Conservation (phyloP, 2,888 invertebrate genomes). For the Eumacrocentrus americanus region DNA sequence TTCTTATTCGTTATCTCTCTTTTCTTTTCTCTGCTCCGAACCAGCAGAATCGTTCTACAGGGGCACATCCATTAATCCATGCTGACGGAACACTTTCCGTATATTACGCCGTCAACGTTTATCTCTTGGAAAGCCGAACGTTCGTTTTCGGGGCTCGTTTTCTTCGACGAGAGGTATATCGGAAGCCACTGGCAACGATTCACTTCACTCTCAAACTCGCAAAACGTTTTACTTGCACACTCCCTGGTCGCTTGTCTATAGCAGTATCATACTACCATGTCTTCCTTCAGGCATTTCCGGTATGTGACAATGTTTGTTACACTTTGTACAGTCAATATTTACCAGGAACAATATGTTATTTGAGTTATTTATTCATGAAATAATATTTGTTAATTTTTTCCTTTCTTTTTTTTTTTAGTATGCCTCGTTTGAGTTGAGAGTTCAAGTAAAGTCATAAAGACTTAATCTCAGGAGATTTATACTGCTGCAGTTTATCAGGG, state of each 20-base stretch:
- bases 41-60: constrained; percentile 30
- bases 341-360: too few relatives aligned
- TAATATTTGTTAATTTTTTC: neutral
- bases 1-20: constrained; percentile 10
- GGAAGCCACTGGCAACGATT: constrained; percentile 33
- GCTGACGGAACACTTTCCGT: constrained; percentile 43
- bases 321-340: too few relatives aligned
- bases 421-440: constrained; percentile 13
- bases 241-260: constrained; percentile 11
- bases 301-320: too few relatives aligned
- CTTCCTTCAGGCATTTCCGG: too few relatives aligned
- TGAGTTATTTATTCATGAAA: too few relatives aligned
- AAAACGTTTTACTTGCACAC: constrained; percentile 23
- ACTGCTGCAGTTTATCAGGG: constrained; percentile 16
- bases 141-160: constrained; percentile 20
- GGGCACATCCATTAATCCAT: constrained; percentile 40
- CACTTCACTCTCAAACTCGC: constrained; percentile 16
- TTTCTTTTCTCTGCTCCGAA: constrained; percentile 20
- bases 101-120: constrained; percentile 39
- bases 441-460: constrained; percentile 30
- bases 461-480: constrained; percentile 35
- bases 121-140: constrained; percentile 32
- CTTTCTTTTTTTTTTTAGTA: neutral
- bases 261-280: neutral
- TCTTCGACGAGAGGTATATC: constrained; percentile 35